Conservation (phyloP, 2,797 vertebrate species). For the Sarcophilus harrisii region DNA sequence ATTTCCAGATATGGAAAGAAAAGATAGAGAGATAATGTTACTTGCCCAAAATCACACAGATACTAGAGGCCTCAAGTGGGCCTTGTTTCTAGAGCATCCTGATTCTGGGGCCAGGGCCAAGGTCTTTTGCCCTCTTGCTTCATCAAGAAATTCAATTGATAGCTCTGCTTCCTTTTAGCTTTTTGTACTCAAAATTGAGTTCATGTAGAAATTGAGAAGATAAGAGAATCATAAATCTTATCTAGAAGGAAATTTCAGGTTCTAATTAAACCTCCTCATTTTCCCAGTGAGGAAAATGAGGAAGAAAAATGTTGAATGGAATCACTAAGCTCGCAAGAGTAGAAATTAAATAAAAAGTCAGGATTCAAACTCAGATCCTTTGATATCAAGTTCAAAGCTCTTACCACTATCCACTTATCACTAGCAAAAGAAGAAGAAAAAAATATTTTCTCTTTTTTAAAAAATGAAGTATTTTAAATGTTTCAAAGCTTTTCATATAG, state of each 20-base stretch:
- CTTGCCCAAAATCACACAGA: background rate
- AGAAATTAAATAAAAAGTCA: background rate
- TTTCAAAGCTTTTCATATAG: background rate
- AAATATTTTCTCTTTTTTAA: background rate
- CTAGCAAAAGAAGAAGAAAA: background rate
- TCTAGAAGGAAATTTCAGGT: background rate
- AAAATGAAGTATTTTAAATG: background rate
- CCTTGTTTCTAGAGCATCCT: background rate
- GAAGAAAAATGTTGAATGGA: background rate
- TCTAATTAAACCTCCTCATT: background rate
- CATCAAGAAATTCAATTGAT: background rate
- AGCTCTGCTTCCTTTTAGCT: background rate
- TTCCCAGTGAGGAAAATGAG: background rate
- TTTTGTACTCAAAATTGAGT: background rate
- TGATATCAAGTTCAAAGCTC: background rate
- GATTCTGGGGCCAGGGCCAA: background rate
- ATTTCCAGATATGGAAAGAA: background rate
- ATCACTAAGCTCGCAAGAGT: background rate
- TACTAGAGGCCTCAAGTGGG: background rate
- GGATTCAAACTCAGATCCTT: background rate
- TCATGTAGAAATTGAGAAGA: background rate
- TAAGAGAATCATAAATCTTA: background rate
- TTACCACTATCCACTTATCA: background rate
- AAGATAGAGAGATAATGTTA: background rate
- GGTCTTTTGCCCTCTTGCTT: background rate